Evolutionary conservation across 2,113 vertebrate species (phyloP).

Genomic region (Mungos mungo): DNA sequence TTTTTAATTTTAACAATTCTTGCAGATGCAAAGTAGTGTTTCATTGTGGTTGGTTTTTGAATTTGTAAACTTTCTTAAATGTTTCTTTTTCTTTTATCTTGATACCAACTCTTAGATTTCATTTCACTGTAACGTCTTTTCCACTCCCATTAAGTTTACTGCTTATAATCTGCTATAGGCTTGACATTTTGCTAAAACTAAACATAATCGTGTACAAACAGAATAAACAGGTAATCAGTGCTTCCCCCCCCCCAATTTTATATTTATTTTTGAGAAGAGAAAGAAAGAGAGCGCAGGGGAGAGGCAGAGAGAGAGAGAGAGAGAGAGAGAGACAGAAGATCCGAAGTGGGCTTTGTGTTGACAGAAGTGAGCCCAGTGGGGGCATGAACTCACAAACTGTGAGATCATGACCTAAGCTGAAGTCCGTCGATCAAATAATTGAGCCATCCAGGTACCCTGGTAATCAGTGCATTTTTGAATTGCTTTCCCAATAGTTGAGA

Average conservation of each 20-base stretch:
- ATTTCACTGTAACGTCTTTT: constrained; percentile 16
- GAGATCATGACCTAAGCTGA: too few relatives aligned
- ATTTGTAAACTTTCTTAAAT: constrained; percentile 41
- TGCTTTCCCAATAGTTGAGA: background rate
- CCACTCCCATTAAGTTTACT: constrained; percentile 10
- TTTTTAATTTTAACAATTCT: constrained; percentile 2
- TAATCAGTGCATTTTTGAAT: background rate
- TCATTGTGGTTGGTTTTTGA: background rate
- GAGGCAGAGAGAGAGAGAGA: too few relatives aligned
- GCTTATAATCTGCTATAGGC: background rate
- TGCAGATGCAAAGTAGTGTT: background rate
- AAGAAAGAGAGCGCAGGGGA: too few relatives aligned
- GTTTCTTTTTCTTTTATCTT: constrained; percentile 9
- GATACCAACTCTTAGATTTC: constrained; percentile 17
- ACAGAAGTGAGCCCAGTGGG: too few relatives aligned
- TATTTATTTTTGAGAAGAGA: too few relatives aligned
- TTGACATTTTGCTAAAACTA: constrained; percentile 30
- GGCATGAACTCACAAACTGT: too few relatives aligned
- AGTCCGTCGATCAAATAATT: too few relatives aligned
- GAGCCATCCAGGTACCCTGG: too few relatives aligned
- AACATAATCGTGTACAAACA: constrained; percentile 25
- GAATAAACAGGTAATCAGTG: constrained; percentile 7
- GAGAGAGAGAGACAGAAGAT: too few relatives aligned
- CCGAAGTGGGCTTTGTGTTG: too few relatives aligned
- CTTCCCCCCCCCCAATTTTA: background rate